A percentile compares a stretch with the other conserved stretches of the same genome.
Evolutionary conservation across 2,797 vertebrate genomes (phyloP).

Genomic region (Lepus townsendii): DNA sequence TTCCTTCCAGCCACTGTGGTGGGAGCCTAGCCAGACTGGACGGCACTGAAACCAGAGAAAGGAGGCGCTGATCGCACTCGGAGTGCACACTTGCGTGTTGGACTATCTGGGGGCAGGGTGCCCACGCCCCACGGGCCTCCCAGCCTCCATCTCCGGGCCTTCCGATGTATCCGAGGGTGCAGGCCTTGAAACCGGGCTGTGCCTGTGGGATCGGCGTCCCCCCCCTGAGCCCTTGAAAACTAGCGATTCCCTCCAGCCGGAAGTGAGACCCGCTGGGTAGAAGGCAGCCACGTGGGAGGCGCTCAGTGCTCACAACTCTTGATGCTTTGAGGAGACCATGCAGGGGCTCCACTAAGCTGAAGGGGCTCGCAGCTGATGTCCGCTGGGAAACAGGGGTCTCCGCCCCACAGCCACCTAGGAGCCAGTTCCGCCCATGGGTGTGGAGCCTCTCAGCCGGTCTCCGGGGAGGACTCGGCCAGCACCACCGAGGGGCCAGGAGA

Average conservation of each 20-base stretch:
- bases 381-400: neutral
- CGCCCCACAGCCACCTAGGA: neutral
- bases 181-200: rapidly evolving
- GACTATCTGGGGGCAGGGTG: too few relatives aligned
- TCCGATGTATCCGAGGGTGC: neutral
- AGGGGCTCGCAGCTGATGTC: too few relatives aligned
- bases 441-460: neutral
- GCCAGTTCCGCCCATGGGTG: too few relatives aligned
- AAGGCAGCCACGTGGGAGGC: neutral
- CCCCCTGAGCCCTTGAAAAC: rapidly evolving
- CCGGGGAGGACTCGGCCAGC: neutral
- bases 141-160: too few relatives aligned
- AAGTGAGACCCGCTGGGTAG: too few relatives aligned
- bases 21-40: too few relatives aligned
- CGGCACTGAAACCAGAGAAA: neutral
- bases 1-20: rapidly evolving
- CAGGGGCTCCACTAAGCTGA: too few relatives aligned
- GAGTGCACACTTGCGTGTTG: rapidly evolving
- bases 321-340: too few relatives aligned
- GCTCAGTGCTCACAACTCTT: too few relatives aligned
- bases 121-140: rapidly evolving
- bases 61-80: rapidly evolving
- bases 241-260: neutral
- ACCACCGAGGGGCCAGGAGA: too few relatives aligned
- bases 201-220: rapidly evolving